Conservation (phyloP, 2,888 invertebrate genomes). For the Caenorhabditis macrosperma region DNA sequence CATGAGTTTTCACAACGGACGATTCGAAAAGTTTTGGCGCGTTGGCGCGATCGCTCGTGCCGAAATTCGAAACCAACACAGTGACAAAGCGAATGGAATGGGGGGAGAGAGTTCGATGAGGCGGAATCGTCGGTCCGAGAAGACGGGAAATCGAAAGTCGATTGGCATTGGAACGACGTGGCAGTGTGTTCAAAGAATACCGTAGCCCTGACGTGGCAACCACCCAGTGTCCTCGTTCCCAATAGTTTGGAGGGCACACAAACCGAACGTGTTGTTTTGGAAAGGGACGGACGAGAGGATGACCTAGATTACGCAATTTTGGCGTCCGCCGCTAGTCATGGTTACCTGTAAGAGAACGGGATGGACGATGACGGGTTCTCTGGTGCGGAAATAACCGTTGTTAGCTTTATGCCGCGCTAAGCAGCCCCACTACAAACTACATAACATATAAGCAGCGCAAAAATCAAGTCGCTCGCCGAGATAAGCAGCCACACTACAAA, state of each 20-base stretch:
- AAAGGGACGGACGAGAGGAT: background rate
- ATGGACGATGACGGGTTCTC: background rate
- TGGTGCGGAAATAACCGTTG: background rate
- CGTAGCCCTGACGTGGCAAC: constrained; percentile 2
- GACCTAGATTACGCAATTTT: constrained; percentile 21
- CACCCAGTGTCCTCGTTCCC: constrained; percentile 4
- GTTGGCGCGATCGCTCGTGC: background rate
- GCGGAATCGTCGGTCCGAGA: background rate
- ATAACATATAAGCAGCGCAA: background rate
- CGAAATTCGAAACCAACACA: too few relatives aligned
- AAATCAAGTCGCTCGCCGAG: background rate
- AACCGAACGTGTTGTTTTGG: background rate
- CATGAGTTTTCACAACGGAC: background rate
- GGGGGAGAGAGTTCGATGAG: constrained; percentile 10
- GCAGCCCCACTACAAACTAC: background rate
- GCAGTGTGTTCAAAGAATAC: background rate
- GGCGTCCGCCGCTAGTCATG: background rate
- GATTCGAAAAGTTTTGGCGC: background rate
- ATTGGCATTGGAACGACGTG: background rate
- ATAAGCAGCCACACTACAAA: too few relatives aligned
- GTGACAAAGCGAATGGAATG: background rate
- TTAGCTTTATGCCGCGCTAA: background rate
- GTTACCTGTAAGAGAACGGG: background rate
- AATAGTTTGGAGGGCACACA: constrained; percentile 5
- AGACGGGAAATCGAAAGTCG: background rate